phyloP scores from a whole-genome alignment of 2,797 vertebrate species.

The Hafferia zeledoni region DNA sequence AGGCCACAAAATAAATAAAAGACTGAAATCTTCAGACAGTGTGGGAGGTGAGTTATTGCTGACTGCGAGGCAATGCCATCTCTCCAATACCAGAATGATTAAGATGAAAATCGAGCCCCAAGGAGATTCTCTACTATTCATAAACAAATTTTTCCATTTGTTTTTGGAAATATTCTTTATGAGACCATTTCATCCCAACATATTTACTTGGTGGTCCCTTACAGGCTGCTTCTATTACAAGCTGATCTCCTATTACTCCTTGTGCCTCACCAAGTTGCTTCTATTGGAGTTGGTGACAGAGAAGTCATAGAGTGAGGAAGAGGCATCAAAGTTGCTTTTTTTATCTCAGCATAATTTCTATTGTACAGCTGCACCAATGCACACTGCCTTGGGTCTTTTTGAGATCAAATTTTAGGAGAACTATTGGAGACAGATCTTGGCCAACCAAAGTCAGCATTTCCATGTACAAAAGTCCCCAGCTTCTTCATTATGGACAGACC shows the following conservation, averaged over 20 bases:
- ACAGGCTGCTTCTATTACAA: neutral
- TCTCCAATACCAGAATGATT: neutral
- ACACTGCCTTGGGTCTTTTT: neutral
- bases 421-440: neutral
- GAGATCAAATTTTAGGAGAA: neutral
- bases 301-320: neutral
- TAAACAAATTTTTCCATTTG: neutral
- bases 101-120: neutral
- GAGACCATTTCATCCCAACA: neutral
- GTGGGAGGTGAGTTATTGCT: neutral
- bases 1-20: conserved; percentile 13
- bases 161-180: neutral
- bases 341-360: neutral
- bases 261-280: neutral
- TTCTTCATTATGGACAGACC: neutral
- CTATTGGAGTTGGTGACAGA: neutral
- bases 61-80: neutral
- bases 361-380: neutral
- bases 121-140: neutral
- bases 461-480: neutral
- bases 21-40: neutral
- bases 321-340: neutral
- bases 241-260: neutral
- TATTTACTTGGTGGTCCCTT: neutral
- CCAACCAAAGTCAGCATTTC: neutral